Evolutionary conservation across 37 sponge, comb jelly and placozoan species (phyloP).

Genomic region (Axinella damicornis): DNA sequence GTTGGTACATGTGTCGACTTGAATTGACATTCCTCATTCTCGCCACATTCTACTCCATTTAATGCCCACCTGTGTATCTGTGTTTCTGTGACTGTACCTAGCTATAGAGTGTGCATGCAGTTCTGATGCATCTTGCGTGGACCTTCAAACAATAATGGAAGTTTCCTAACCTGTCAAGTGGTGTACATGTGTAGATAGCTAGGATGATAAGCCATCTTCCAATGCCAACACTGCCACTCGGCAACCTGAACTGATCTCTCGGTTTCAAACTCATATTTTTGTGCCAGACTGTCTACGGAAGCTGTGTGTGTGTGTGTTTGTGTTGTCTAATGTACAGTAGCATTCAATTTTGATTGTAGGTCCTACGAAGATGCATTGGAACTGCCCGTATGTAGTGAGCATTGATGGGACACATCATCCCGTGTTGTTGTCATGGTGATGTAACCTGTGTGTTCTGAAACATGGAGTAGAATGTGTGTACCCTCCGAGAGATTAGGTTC

Average conservation of each 20-base stretch:
- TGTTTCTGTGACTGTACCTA: constrained; percentile 17
- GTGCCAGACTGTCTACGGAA: too few species aligned
- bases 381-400: background rate
- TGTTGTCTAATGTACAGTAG: background rate
- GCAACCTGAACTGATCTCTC: constrained; percentile 7
- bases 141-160: too few species aligned
- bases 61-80: constrained; percentile 18
- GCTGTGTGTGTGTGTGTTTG: too few species aligned
- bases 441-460: too few species aligned
- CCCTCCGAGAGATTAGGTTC: too few species aligned
- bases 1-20: too few species aligned
- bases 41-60: background rate
- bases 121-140: constrained; percentile 2
- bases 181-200: background rate
- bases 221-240: background rate
- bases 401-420: background rate
- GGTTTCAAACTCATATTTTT: background rate
- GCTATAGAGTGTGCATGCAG: background rate
- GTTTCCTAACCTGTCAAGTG: background rate
- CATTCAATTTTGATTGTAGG: background rate
- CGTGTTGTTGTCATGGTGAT: too few species aligned
- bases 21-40: too few species aligned
- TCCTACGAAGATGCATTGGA: constrained; percentile 2
- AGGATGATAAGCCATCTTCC: constrained; percentile 12
- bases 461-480: too few species aligned